A percentile compares a stretch with the other conserved stretches of the same genome.
phyloP scores from a whole-genome alignment of 2,113 vertebrate genomes.

The Rhinolophus sinicus region DNA sequence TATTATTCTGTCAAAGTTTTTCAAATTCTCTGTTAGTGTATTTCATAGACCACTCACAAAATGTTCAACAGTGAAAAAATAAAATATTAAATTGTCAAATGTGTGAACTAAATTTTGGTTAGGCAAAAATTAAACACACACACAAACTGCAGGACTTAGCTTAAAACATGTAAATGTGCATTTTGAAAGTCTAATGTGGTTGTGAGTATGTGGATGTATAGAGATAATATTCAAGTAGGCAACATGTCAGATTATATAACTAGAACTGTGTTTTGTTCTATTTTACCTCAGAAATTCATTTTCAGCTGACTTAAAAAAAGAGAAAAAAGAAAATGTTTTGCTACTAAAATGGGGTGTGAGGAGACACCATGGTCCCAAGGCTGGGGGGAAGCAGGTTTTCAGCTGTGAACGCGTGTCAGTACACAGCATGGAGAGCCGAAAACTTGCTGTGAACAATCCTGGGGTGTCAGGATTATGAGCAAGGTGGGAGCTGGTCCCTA shows the following conservation, averaged over 20 bases:
- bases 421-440: background rate
- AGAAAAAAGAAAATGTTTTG: background rate
- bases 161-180: background rate
- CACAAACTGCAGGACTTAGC: background rate
- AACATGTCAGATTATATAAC: background rate
- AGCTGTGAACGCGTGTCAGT: background rate
- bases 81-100: background rate
- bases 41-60: background rate
- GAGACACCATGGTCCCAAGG: background rate
- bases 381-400: background rate
- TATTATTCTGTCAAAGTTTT: constrained; percentile 15
- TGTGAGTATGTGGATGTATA: background rate
- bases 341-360: background rate
- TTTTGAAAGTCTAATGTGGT: background rate
- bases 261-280: background rate
- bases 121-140: background rate
- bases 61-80: background rate
- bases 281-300: background rate
- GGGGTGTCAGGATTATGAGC: too few species aligned
- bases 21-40: background rate
- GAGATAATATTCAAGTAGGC: background rate
- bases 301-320: background rate
- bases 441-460: background rate
- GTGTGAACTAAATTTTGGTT: background rate
- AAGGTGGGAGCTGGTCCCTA: background rate